Evolutionary conservation across 2,888 invertebrate genomes (phyloP), one percentile per base, ranked within the genome.

Genomic region (Stenichneumon culpator): DNA sequence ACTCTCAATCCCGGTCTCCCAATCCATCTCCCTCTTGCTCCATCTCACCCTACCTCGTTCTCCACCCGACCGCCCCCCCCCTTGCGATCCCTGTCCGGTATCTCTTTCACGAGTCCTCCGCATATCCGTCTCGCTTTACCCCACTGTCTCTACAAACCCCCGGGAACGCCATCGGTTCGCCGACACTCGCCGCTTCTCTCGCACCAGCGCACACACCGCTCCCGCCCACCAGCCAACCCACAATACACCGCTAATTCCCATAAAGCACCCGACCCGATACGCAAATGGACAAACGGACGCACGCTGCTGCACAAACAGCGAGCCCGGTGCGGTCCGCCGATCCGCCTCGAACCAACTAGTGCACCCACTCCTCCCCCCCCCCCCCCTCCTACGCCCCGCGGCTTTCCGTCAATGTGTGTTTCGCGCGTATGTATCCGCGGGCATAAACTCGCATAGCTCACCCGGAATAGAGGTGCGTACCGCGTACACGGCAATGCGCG

Each of bases 211-310:
- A 91, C 89, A 80, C 81, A 88, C 89, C 89, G 52, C 83, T 88
- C 90, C 92, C 91, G 91, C 91, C 92, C 92, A 92, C 90, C 87
- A 89, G 89, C 91, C 91, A 90, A 89, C 92, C 93, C 92, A 93
- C 93, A 93, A 93, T 93, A 89, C 92, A 90, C 92, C 91, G 92
- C 92, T 93, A 93, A 93, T 93, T 93, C 92, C 93, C 90, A 93
- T 93, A 93, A 93, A 94, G 92, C 93, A 90, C 89, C 84, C 89
- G 25, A 63, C 63, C 89, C 90, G 92, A 91, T 92, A 92, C 93
- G 93, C 92, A 93, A 93, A 93, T 93, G 93, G 92, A 93, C 92
- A 93, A 93, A 93, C 90, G 91, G 90, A 88, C 89, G 89, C 88
- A 89, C 88, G 89, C 88, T 73, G 36, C 83, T 89, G 89, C 87